A percentile compares a stretch with the other conserved stretches of the same genome.
phyloP scores from a whole-genome alignment of 1,140 invertebrate genomes.

The Procambarus virginalis region DNA sequence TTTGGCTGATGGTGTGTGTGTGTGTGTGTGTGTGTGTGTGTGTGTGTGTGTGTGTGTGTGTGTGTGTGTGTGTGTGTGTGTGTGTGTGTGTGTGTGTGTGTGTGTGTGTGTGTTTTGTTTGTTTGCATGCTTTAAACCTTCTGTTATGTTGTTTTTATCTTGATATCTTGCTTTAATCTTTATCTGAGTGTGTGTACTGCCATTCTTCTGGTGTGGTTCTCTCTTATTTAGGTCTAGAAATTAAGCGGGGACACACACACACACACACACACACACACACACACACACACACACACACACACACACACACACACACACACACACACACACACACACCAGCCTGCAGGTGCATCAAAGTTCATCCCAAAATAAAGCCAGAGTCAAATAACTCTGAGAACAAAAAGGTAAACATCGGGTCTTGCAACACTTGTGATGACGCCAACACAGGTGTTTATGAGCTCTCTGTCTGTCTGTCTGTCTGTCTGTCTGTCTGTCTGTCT shows the following conservation, averaged over 20 bases:
- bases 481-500: too few species aligned
- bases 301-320: background rate
- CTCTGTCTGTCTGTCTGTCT: too few species aligned
- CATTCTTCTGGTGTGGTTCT: background rate
- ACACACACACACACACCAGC: background rate
- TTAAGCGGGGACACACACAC: background rate
- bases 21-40: too few species aligned
- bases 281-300: conserved; percentile 4
- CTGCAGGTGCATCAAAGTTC: background rate
- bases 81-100: background rate
- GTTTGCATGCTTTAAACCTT: too few species aligned
- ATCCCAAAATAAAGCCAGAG: background rate
- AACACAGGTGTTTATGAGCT: too few species aligned
- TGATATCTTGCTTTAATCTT: background rate
- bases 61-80: background rate
- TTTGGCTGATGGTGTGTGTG: too few species aligned
- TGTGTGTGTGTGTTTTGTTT: too few species aligned
- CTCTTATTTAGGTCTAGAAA: background rate
- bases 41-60: too few species aligned
- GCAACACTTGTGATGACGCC: too few species aligned
- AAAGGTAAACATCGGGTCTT: too few species aligned
- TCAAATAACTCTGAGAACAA: too few species aligned
- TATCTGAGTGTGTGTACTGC: background rate
- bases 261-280: conserved; percentile 8
- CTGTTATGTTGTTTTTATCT: background rate